A percentile compares a stretch with the other conserved stretches of the same genome.
phyloP scores from a whole-genome alignment of 2,888 invertebrate species.

The Diabrotica balteata region DNA sequence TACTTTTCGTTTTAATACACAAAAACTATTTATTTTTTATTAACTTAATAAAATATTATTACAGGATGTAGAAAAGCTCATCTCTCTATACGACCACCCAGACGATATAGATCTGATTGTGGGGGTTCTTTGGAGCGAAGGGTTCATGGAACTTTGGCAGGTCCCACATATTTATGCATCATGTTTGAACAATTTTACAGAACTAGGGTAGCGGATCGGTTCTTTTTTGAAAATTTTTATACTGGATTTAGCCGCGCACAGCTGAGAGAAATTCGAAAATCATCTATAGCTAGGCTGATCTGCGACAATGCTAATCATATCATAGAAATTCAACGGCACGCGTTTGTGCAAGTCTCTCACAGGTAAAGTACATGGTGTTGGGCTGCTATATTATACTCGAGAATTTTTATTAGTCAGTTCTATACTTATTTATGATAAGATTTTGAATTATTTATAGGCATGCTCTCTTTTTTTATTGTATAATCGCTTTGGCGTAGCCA shows the following conservation, averaged over 20 bases:
- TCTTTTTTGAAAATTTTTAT: constrained; percentile 76
- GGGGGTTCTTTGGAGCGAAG: constrained; percentile 79
- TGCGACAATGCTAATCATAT: constrained; percentile 81
- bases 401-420: no score
- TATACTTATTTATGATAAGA: no score
- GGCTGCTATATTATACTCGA: no score
- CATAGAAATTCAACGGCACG: constrained; percentile 68
- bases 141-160: constrained; percentile 76
- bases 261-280: constrained; percentile 76
- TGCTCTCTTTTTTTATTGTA: no score
- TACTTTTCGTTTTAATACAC: no score
- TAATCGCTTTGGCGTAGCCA: no score
- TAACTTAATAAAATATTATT: constrained; percentile 31
- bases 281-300: constrained; percentile 76
- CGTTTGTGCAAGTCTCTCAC: constrained; percentile 69
- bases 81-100: constrained; percentile 70
- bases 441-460: no score
- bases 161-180: constrained; percentile 87
- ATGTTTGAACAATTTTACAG: constrained; percentile 85
- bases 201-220: constrained; percentile 83
- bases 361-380: constrained; percentile 57
- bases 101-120: constrained; percentile 87
- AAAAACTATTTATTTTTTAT: no score
- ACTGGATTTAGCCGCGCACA: constrained; percentile 77
- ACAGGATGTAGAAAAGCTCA: constrained; percentile 71